Base-by-base conservation (phyloP, 2,888 invertebrate species). In the Heliconius hortense region DNA sequence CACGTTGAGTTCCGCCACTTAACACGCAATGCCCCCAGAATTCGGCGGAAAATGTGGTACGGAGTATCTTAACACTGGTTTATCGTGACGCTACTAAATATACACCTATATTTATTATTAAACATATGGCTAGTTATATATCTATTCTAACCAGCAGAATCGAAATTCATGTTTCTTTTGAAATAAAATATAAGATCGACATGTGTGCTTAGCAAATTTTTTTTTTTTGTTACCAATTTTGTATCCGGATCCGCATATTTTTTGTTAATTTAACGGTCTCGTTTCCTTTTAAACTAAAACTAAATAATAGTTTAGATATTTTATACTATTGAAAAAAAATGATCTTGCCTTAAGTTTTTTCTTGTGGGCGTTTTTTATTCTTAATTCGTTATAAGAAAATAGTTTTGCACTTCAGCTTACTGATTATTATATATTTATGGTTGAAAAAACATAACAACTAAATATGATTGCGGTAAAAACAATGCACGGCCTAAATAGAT, bases 401-500 rank as follows among this genome's bases (percentile, higher is more conserved):
- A 21, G 8, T 48, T 43, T 24, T 26, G 18, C 28, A 62, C 28
- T 62, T 62, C 28, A 18, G 13, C 1, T 64, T 35, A n/a, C 13
- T 24, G 2, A 4, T 68, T 53, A 31, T 68, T 53, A 68, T 53
- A 11, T 53, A 28, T 31, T 64, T 7, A 80, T 82, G 79, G 82
- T 84, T 84, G 72, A 59, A 81, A 80, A 56, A 74, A 77, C 63
- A 82, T 67, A 24, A 24, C 24, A 59, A 11, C 59, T 26, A 59
- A 24, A 59, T 59, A 59, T 24, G 59, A 11, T 82, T 72, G 78
- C 81, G 80, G 80, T 43, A 73, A 83, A 82, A 89, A 90, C 89
- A 90, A 88, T 88, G 87, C 87, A 84, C 86, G 84, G 83, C 85
- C 84, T 84, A 86, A 86, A 86, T 84, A 84, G 84, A 84, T 84